Base-by-base conservation (phyloP, 2,888 invertebrate genomes). In the Deilephila porcellus region DNA sequence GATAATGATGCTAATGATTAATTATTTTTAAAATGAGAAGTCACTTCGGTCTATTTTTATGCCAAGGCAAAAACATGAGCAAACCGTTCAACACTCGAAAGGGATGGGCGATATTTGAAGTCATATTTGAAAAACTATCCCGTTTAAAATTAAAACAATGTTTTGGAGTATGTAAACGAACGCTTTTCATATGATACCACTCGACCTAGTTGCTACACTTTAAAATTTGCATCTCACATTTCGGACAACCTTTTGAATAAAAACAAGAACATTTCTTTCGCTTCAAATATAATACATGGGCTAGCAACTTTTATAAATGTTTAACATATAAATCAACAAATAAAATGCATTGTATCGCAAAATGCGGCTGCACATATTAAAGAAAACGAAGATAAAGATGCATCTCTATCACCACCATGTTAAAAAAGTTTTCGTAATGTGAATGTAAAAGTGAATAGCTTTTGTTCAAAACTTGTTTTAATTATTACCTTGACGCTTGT, bases 221-320 rank as follows among this genome's bases (percentile, higher is more conserved):
- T 67, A 45, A 67, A 52, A 45, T 64, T 37, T 64, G 45, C 29
- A 60, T 45, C 52, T 67, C 45, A 52, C 52, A 67, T 67, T 67
- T 67, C 52, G 67, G 52, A 67, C 64, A 63, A 37, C 64, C 17
- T 67, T 67, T 67, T 52, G 67, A 67, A 67, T 67, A 67, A 67
- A 67, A 52, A 67, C 45, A 20, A 25, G 67, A 25, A 25, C 52
- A 6, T 45, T 25, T 67, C 20, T 67, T 67, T 17, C 67, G 67
- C 25, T 67, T 14, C 45, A 7, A 45, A 25, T 52, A 52, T 52
- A 52, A n/a, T 67, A 25, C 25, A 67, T 25, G 20, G 45, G 4
- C 5, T 25, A 52, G 25, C 52, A 4, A 67, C 17, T 67, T 52
- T 25, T 52, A 52, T 52, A 45, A 45, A 45, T 64, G 4, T 11